Percentiles rank a stretch among this genome's conserved stretches.
phyloP scores from a whole-genome alignment of 2,888 invertebrate species.

The Drosophila pullipes region DNA sequence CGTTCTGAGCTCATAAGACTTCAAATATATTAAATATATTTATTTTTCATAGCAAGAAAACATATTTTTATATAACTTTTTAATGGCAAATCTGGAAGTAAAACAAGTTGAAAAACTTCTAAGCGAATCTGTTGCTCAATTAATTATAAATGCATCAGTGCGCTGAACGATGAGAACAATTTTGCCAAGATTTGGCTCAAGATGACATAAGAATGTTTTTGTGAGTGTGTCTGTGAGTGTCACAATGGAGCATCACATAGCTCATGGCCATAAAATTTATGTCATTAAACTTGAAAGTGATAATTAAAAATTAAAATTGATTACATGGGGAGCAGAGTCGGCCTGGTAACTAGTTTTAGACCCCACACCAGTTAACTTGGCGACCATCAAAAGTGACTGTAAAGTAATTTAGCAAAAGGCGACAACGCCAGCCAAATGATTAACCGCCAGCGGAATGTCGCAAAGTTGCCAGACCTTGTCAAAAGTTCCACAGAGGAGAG shows the following conservation, averaged over 20 bases:
- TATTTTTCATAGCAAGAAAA: not conserved
- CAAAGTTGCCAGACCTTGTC: constrained; percentile 47
- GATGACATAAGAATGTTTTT: not conserved
- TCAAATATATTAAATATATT: not conserved
- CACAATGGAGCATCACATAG: no score
- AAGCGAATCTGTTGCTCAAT: constrained; percentile 20
- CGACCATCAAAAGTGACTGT: constrained; percentile 71
- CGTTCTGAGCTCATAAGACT: not conserved
- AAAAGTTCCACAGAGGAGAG: constrained; percentile 4
- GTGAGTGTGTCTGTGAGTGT: not conserved
- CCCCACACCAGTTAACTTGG: constrained; percentile 42
- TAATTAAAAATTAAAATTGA: constrained; percentile 79
- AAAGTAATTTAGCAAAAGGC: constrained; percentile 69
- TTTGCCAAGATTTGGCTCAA: constrained; percentile 15
- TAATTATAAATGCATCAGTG: constrained; percentile 37
- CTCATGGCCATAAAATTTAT: constrained; percentile 72
- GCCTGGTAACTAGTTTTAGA: constrained; percentile 6
- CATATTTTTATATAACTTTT: not conserved
- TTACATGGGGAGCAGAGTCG: constrained; percentile 31
- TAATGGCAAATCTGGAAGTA: not conserved
- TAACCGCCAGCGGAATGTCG: constrained; percentile 40
- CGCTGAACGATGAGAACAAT: not conserved
- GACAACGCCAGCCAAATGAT: constrained; percentile 62
- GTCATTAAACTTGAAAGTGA: constrained; percentile 78
- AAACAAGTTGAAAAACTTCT: constrained; percentile 2